phyloP scores from a whole-genome alignment of 2,797 vertebrate genomes.

The Discoglossus pictus region DNA sequence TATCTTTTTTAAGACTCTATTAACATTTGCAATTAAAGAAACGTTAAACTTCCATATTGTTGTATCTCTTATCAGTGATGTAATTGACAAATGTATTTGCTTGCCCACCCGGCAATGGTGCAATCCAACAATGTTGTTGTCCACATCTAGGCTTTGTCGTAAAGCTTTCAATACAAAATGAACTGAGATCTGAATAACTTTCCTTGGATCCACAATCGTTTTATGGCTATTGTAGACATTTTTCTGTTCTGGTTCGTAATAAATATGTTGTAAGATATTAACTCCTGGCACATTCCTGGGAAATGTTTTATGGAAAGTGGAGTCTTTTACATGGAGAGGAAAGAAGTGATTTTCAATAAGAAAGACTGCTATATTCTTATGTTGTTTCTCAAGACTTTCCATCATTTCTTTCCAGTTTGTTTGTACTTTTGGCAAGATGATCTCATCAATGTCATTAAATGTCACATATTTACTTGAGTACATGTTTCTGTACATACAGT shows the following conservation, averaged over 20 bases:
- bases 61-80: no score
- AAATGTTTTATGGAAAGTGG: constrained; percentile 53
- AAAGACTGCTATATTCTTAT: constrained; percentile 56
- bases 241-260: constrained; percentile 57
- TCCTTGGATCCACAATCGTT: constrained; percentile 54
- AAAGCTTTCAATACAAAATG: constrained; percentile 40
- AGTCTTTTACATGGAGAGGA: constrained; percentile 53
- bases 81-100: constrained; percentile 49
- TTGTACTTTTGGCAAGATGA: constrained; percentile 57
- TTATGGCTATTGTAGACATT: no score
- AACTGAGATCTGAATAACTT: constrained; percentile 55
- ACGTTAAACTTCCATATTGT: no score
- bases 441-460: no score
- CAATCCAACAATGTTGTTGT: constrained; percentile 45
- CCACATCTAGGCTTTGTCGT: constrained; percentile 21
- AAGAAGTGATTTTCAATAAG: constrained; percentile 73
- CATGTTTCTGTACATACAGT: no score
- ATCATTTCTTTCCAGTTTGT: constrained; percentile 54
- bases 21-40: no score
- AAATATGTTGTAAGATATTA: no score
- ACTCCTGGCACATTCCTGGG: constrained; percentile 52
- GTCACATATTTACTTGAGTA: constrained; percentile 57
- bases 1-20: constrained; percentile 37
- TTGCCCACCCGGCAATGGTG: constrained; percentile 53
- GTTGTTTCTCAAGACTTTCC: constrained; percentile 46